Evolutionary conservation across 1,140 invertebrate species (phyloP).

Genomic region (Heliconius melpomene): DNA sequence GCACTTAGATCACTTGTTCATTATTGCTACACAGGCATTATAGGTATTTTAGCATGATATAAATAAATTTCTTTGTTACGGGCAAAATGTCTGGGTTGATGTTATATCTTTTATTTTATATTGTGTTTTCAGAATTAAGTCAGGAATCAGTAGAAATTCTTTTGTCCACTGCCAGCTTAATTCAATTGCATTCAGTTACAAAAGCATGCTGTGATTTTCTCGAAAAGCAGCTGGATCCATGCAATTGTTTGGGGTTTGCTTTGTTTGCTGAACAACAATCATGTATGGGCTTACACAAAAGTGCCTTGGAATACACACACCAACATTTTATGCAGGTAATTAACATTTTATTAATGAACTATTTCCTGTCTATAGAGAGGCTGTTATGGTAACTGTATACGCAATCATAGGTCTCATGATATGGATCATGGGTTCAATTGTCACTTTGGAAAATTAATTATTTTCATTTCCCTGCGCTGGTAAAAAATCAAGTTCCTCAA

Average conservation of each 20-base stretch:
- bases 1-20: slow-evolving; percentile 91
- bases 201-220: slow-evolving; percentile 95
- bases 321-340: slow-evolving; percentile 88
- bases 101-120: background rate
- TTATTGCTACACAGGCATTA: slow-evolving; percentile 94
- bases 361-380: too few species aligned
- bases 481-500: too few species aligned
- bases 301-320: slow-evolving; percentile 90
- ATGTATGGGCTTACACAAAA: slow-evolving; percentile 88
- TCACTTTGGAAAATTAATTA: too few species aligned
- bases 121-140: slow-evolving; percentile 84
- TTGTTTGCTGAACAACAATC: slow-evolving; percentile 95
- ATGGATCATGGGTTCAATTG: too few species aligned
- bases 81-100: background rate
- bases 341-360: background rate
- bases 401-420: too few species aligned
- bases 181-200: slow-evolving; percentile 93
- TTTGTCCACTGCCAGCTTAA: slow-evolving; percentile 91
- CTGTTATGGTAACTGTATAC: too few species aligned
- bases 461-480: too few species aligned
- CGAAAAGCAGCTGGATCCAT: slow-evolving; percentile 94
- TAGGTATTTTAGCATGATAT: slow-evolving; percentile 61
- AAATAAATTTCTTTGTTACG: slow-evolving; percentile 33
- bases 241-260: slow-evolving; percentile 95
- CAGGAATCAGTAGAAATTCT: slow-evolving; percentile 93